These are phyloP conservation scores for Taenioides sp. DNA, from an alignment of 2,797 vertebrate species.

Conservation along the genomic window DNA sequence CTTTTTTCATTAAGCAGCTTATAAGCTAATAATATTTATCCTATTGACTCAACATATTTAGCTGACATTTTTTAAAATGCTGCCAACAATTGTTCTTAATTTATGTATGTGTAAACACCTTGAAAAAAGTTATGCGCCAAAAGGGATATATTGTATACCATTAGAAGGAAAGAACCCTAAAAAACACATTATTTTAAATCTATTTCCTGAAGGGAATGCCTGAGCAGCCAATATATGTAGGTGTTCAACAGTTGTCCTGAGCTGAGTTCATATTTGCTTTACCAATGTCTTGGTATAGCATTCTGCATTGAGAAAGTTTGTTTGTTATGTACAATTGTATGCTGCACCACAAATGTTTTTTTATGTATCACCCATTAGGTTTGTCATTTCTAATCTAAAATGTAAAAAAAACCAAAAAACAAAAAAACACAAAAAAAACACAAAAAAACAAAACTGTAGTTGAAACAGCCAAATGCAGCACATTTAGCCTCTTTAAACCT, in stretches of 20 bases:
- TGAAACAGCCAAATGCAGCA: conserved; percentile 22
- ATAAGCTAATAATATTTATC: conserved; percentile 80
- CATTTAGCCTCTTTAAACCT: conserved; percentile 14
- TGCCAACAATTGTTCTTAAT: conserved; percentile 59
- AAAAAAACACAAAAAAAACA: neutral
- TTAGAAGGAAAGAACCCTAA: conserved; percentile 44
- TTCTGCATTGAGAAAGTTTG: conserved; percentile 51
- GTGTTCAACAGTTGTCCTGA: conserved; percentile 41
- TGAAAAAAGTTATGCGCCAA: conserved; percentile 35
- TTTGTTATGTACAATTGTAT: conserved; percentile 22
- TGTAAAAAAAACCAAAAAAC: neutral
- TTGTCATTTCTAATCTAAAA: conserved; percentile 26
- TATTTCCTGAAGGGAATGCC: conserved; percentile 39
- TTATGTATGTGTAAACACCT: conserved; percentile 39
- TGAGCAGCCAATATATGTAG: conserved; percentile 59
- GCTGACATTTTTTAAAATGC: conserved; percentile 37
- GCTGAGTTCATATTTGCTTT: conserved; percentile 72
- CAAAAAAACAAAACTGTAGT: neutral
- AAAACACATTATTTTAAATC: conserved; percentile 31
- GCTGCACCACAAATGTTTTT: conserved; percentile 14
- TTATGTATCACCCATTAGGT: conserved; percentile 36
- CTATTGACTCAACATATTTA: conserved; percentile 52
- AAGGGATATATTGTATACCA: conserved; percentile 50
- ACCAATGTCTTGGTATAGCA: conserved; percentile 52
- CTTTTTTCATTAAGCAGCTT: conserved; percentile 75